Evolutionary conservation across 2,797 vertebrate species (phyloP).

Genomic region (Molossus alvarezi): DNA sequence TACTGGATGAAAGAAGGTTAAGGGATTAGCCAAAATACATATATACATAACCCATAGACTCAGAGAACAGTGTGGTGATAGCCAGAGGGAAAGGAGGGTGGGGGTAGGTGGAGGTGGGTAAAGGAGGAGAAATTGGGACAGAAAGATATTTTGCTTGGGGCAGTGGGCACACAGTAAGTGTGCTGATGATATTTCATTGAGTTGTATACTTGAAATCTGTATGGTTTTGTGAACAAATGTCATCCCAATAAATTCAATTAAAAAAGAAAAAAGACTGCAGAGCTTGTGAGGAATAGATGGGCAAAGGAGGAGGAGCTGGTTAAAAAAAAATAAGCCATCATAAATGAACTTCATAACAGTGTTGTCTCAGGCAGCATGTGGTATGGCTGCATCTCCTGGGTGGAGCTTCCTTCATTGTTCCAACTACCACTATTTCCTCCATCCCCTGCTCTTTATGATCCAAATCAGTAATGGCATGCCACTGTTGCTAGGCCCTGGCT

Average conservation of each 20-base stretch:
- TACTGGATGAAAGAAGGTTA: not conserved
- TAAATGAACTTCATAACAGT: not conserved
- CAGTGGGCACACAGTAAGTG: not conserved
- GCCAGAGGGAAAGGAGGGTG: not conserved
- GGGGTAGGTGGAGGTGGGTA: not conserved
- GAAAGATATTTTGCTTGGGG: not conserved
- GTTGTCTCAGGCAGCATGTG: rapidly evolving
- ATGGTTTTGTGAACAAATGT: not conserved
- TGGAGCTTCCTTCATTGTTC: not conserved
- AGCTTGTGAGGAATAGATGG: conserved; percentile 1
- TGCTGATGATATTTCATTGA: not conserved
- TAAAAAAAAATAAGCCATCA: not conserved
- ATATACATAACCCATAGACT: not conserved
- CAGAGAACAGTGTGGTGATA: not conserved
- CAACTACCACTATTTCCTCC: not conserved
- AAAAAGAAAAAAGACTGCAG: not conserved
- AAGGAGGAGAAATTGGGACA: not conserved
- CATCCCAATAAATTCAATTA: not conserved
- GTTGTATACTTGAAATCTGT: not conserved
- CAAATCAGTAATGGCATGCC: not conserved
- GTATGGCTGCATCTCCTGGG: not conserved
- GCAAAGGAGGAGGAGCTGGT: not conserved
- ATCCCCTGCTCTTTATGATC: not conserved
- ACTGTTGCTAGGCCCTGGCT: not conserved
- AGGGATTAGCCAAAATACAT: not conserved